Conservation (phyloP, 2,888 invertebrate genomes). For the Eucera pruinosa region DNA sequence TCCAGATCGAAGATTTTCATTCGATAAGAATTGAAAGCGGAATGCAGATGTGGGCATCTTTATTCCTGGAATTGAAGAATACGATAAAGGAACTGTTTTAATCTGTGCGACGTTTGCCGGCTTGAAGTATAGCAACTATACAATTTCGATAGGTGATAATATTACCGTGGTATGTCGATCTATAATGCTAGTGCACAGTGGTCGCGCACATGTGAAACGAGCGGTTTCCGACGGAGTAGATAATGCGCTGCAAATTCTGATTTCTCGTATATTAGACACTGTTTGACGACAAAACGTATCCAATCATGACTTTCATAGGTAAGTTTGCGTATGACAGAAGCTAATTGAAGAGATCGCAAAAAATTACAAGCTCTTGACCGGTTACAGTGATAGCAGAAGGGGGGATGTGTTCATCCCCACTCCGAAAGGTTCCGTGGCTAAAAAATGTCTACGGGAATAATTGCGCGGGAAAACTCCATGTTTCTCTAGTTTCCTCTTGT, state of each 20-base stretch:
- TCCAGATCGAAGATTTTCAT: too few species aligned
- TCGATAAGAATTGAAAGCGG: too few species aligned
- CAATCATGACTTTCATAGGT: conserved; percentile 23
- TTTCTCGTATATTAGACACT: neutral
- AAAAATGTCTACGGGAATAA: neutral
- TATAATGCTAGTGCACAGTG: neutral
- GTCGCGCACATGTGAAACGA: too few species aligned
- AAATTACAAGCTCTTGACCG: too few species aligned
- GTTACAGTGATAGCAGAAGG: too few species aligned
- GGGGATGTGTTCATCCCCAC: neutral
- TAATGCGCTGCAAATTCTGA: neutral
- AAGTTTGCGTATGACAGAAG: conserved; percentile 3
- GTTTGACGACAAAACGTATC: neutral
- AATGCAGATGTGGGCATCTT: too few species aligned
- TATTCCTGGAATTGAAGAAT: too few species aligned
- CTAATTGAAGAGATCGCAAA: neutral
- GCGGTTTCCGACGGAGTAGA: too few species aligned
- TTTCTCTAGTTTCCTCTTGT: too few species aligned
- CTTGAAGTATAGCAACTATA: neutral
- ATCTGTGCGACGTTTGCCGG: neutral
- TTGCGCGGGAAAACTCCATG: neutral
- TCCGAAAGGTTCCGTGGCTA: neutral
- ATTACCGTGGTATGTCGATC: conserved; percentile 7
- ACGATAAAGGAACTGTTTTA: neutral
- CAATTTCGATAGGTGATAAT: too few species aligned